phyloP scores from a whole-genome alignment of 2,797 vertebrate species.

The Liparis tanakae region DNA sequence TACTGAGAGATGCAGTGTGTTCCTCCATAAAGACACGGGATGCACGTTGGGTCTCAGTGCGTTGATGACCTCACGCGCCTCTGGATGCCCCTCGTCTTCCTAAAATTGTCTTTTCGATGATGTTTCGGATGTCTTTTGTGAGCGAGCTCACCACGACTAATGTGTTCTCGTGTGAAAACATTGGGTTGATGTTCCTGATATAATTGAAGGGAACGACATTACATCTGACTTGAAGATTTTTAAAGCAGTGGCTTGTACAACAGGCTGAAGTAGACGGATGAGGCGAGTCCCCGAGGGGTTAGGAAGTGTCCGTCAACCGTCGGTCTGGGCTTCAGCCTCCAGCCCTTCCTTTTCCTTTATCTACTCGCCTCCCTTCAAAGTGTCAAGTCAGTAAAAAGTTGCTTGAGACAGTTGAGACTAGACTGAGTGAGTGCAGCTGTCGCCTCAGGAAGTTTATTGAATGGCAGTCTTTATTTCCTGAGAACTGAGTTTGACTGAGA shows the following conservation, averaged over 20 bases:
- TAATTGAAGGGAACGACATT: constrained; percentile 41
- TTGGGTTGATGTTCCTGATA: constrained; percentile 1
- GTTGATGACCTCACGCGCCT: not conserved
- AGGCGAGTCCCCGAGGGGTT: constrained; percentile 61
- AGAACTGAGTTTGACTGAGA: not conserved
- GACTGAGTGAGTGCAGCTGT: constrained; percentile 45
- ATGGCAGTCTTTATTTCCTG: constrained; percentile 40
- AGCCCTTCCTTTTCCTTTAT: constrained; percentile 60
- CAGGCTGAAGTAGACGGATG: constrained; percentile 67
- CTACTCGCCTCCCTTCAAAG: constrained; percentile 71
- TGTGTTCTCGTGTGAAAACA: constrained; percentile 11
- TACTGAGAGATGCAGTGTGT: not conserved
- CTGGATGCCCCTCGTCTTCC: not conserved
- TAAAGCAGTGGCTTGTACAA: constrained; percentile 69
- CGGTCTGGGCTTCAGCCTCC: constrained; percentile 52
- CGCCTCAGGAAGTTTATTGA: constrained; percentile 57
- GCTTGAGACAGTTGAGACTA: constrained; percentile 61
- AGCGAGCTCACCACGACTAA: not conserved
- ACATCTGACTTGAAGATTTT: constrained; percentile 53
- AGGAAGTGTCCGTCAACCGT: constrained; percentile 71
- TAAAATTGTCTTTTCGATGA: not conserved
- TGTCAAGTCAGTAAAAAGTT: constrained; percentile 75
- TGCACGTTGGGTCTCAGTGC: not conserved
- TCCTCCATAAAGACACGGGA: not conserved
- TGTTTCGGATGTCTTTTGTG: not conserved